Conservation (phyloP, 1,140 invertebrate species). For the Camponotus vicinus region DNA sequence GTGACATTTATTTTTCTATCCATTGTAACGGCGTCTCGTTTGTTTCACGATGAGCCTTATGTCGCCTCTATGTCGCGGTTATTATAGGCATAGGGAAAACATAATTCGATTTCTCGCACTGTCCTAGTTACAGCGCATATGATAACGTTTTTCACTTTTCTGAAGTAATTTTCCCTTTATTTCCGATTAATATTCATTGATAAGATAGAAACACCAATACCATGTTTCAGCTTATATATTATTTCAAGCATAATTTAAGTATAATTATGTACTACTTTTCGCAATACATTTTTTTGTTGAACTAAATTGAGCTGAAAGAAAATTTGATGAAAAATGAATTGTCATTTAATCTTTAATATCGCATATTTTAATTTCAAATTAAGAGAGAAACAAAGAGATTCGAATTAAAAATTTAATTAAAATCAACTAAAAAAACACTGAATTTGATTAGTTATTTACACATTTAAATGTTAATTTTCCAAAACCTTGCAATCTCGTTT, state of each 20-base stretch:
- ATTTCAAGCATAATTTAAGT: not conserved
- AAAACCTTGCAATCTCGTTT: not conserved
- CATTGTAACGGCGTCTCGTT: slow-evolving; percentile 30
- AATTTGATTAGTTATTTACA: not conserved
- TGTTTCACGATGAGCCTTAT: slow-evolving; percentile 14
- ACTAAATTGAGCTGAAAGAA: not conserved
- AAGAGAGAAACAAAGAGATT: not conserved
- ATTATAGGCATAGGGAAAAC: slow-evolving; percentile 16
- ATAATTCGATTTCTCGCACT: slow-evolving; percentile 49
- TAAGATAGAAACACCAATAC: slow-evolving; percentile 15
- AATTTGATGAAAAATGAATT: not conserved
- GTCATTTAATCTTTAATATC: not conserved
- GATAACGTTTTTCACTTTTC: slow-evolving; percentile 21
- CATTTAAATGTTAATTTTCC: not conserved
- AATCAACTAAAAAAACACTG: not conserved
- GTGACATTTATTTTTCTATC: slow-evolving; percentile 18
- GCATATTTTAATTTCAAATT: not conserved
- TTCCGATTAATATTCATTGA: not conserved
- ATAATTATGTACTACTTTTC: not conserved
- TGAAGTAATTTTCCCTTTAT: slow-evolving; percentile 33
- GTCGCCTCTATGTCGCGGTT: slow-evolving; percentile 24
- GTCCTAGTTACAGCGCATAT: slow-evolving; percentile 25
- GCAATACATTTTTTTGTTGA: too few relatives aligned
- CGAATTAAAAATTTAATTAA: not conserved
- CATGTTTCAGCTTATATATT: not conserved